Percentiles rank a stretch among this genome's conserved stretches.
phyloP scores from a whole-genome alignment of 2,113 vertebrate species.

The Peucedramus taeniatus region DNA sequence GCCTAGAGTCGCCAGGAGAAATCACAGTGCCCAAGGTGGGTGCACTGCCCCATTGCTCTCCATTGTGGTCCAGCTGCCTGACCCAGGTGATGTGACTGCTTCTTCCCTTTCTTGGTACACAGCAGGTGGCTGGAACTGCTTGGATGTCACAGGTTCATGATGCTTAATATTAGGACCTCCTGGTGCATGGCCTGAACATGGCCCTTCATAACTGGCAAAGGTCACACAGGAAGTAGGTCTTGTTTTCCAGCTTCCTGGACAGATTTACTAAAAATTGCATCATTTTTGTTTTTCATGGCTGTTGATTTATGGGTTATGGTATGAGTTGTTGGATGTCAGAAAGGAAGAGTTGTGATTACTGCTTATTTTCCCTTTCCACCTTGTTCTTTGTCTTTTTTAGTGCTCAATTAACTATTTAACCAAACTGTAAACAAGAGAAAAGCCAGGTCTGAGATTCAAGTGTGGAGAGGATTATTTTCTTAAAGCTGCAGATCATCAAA shows the following conservation, averaged over 20 bases:
- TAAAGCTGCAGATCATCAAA: neutral
- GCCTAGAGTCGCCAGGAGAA: neutral
- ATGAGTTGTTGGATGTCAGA: neutral
- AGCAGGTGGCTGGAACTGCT: neutral
- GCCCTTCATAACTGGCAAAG: neutral
- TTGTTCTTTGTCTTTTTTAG: neutral
- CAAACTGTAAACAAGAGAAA: neutral
- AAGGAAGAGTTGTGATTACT: neutral
- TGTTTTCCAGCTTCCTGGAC: neutral
- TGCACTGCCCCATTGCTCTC: neutral
- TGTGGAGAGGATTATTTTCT: neutral
- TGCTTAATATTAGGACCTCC: neutral
- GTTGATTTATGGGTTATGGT: neutral
- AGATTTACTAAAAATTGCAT: slow-evolving; percentile 15
- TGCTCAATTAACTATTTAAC: neutral
- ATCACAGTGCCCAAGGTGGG: neutral
- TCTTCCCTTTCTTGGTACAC: neutral
- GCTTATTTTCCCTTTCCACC: neutral
- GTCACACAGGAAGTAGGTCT: neutral
- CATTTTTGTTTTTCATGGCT: neutral
- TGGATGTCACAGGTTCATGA: neutral
- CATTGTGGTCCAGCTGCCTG: neutral
- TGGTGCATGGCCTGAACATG: neutral
- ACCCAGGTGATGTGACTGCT: neutral
- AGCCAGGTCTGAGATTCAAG: neutral